Base-by-base conservation (phyloP, 2,888 invertebrate species). In the Pogonocherus hispidulus region DNA sequence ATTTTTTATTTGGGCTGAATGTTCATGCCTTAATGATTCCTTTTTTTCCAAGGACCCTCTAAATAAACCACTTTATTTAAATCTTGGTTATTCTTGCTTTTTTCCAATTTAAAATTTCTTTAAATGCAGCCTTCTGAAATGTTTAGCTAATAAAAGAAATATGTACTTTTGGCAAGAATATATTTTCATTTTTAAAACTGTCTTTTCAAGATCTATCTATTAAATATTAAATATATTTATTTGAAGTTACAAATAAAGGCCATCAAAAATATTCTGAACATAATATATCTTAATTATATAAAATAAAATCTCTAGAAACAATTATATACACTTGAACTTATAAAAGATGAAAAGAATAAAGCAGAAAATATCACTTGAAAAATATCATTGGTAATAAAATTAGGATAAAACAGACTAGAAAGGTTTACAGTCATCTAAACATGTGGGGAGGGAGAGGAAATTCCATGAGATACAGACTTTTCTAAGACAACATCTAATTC, bases 401-500 rank as follows among this genome's bases (percentile, higher is more conserved):
- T 18, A 37, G 62, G 22, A 32, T 3, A 19, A 49, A 62, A 60
- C 41, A 23, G 59, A 55, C 55, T 54, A 56, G 47, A 56, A 59
- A 51, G 18, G 19, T 59, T 59, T 32, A 59, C 47, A 46, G 27
- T 20, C 14, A 47, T 51, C 59, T 73, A 75, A 51, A 59, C 70
- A 62, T 79, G 79, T 49, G 74, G 63, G 47, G 79, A 80, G 37
- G 80, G 84, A 27, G 85, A 86, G 32, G 88, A 87, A 72, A 91
- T 90, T 75, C 90, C 90, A 76, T 90, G 89, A 35, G 95, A 95
- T 67, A 96, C 91, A 63, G 95, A 95, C 83, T 94, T 94, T 85
- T 95, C 95, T 66, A 95, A 88, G 66, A 94, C 92, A 74, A 95
- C 94, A 79, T 96, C 94, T 80, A 95, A 93, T 83, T 97, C 96